Conservation (phyloP, 1,140 invertebrate genomes). For the Calephelis nemesis region DNA sequence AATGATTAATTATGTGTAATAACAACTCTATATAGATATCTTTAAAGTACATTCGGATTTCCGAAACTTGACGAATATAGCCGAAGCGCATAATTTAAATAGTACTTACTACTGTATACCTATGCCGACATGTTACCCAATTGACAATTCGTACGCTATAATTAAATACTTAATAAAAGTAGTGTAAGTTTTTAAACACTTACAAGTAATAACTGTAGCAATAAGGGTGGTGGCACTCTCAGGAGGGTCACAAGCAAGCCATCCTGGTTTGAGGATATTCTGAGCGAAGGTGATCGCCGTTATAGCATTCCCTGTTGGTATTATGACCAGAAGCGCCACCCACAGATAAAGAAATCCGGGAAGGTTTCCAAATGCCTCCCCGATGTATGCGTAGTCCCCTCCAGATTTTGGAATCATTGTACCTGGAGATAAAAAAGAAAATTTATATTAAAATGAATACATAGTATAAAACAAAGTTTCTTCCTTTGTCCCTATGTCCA, state of each 20-base stretch:
- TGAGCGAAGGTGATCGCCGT: slow-evolving; percentile 97
- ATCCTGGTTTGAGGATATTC: slow-evolving; percentile 96
- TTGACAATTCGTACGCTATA: no score
- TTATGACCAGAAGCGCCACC: slow-evolving; percentile 93
- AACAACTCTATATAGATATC: no score
- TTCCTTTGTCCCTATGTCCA: no score
- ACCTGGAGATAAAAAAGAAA: slow-evolving; percentile 79
- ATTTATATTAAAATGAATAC: no score
- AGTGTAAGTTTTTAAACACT: slow-evolving; percentile 67
- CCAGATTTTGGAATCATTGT: slow-evolving; percentile 97
- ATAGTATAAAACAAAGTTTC: no score
- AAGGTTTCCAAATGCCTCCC: slow-evolving; percentile 92
- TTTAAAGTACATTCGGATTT: no score
- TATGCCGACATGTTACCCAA: no score
- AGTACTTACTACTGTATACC: no score
- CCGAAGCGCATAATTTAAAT: no score
- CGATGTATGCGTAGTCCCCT: slow-evolving; percentile 98
- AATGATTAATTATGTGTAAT: no score
- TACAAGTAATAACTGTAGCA: slow-evolving; percentile 88
- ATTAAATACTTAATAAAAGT: neutral
- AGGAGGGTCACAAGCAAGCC: slow-evolving; percentile 86
- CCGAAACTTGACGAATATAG: no score
- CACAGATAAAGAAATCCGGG: slow-evolving; percentile 97
- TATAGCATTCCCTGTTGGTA: slow-evolving; percentile 97
- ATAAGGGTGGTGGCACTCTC: slow-evolving; percentile 85